A percentile compares a stretch with the other conserved stretches of the same genome.
phyloP scores from a whole-genome alignment of 2,113 vertebrate species.

The Cacatua alba region DNA sequence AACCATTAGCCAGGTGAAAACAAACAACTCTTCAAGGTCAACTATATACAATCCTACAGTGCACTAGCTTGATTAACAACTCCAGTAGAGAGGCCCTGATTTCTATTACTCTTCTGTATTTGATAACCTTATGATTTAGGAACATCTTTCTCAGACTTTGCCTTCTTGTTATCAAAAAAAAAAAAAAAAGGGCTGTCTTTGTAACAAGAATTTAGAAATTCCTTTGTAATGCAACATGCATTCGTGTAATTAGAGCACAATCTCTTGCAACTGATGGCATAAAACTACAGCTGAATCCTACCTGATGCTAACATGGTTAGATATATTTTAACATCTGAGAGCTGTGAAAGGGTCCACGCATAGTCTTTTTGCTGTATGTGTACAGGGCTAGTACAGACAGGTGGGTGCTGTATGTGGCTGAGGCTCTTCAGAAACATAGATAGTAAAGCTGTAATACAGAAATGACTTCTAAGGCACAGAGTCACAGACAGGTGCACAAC shows the following conservation, averaged over 20 bases:
- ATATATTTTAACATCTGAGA: not conserved
- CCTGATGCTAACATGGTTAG: not conserved
- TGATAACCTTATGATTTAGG: not conserved
- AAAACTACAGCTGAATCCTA: not conserved
- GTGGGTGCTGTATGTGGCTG: not conserved
- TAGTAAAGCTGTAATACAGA: not conserved
- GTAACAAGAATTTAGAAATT: not conserved
- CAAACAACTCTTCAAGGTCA: not conserved
- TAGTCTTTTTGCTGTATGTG: not conserved
- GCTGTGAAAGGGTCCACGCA: not conserved
- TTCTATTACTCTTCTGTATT: not conserved
- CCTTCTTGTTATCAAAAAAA: not conserved
- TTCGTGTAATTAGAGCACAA: not conserved
- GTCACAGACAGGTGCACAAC: not conserved
- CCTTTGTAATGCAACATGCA: not conserved
- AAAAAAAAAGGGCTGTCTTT: not conserved
- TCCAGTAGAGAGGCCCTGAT: not conserved
- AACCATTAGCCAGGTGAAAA: not conserved
- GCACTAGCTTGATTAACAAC: not conserved
- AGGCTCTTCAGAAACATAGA: not conserved
- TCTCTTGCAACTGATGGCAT: not conserved
- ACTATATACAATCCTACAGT: not conserved
- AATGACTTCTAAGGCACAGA: not conserved
- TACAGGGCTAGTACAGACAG: not conserved
- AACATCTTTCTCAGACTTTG: not conserved